Evolutionary conservation across 2,888 invertebrate species (phyloP), one percentile per base, ranked within the genome.

Genomic region (Sinohyriopsis cumingii): DNA sequence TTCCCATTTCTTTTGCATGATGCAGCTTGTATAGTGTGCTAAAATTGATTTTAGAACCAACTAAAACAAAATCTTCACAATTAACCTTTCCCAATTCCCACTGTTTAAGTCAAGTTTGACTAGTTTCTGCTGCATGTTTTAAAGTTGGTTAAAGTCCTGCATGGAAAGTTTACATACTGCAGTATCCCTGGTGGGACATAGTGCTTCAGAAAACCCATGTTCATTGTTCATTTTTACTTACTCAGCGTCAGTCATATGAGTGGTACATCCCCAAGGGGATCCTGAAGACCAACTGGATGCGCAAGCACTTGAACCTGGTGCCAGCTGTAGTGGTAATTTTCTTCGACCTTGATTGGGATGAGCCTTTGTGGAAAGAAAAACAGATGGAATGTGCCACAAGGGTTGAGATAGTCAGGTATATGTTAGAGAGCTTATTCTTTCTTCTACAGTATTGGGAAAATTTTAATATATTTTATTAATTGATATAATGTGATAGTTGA

Each of bases 291-390:
- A 95, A 96, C 87, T 99, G 99, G 99, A 95, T 98, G 92, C 93
- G 94, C 65, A 99, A 99, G 90, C 96, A 98, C 87, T 92, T 97
- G 56, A 94, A 94, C 80, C 93, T 95, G 70, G 93, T 99, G 77
- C 99, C 99, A 15, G 94, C 98, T 1, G 95, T 99, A 1, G 94
- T 97, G 45, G 97, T 98, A 4, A 93, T 98, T 75, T 99, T 99
- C 90, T 96, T 96, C 89, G 98, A 99, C 86, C 93, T 99, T 88
- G 98, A 99, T 91, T 99, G 99, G 99, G 96, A 96, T 88, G 98
- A 98, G 90, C 92, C 93, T 0, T 93, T 94, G 77, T 99, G 98
- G 98, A 95, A 95, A 81, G 98, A 98, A 82, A 97, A 96, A 88
- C 96, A 96, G 87, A 94, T 95, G 84, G 98, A 98, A 90, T 98